Percentiles rank a stretch among this genome's conserved stretches.
These are phyloP conservation scores for Tetragnatha versicolor DNA, from an alignment of 1,140 invertebrate species.

Conservation along the genomic window DNA sequence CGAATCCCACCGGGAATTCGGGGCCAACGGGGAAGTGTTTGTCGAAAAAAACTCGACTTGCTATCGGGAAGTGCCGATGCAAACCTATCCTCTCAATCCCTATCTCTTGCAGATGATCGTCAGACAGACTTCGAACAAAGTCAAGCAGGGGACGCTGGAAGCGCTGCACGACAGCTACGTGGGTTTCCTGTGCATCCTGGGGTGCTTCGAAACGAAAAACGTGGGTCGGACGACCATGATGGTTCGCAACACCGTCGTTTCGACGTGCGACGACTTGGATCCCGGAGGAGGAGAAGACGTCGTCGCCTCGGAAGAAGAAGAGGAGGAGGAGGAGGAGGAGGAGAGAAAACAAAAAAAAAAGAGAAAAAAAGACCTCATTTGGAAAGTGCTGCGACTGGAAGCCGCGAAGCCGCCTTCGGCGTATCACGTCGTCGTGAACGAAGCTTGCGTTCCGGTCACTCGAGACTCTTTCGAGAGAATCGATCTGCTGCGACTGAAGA, in stretches of 20 bases:
- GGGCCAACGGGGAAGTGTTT: conserved; percentile 2
- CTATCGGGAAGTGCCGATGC: conserved; percentile 6
- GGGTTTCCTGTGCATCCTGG: conserved; percentile 4
- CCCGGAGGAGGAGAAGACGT: background rate
- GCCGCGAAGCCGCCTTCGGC: background rate
- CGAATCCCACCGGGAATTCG: conserved; percentile 6
- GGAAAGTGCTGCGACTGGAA: background rate
- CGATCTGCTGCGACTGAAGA: background rate
- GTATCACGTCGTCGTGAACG: background rate
- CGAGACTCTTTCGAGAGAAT: background rate
- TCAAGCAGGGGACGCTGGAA: background rate
- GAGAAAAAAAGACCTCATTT: no score
- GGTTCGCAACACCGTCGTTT: background rate
- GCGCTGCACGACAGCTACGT: background rate
- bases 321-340: no score
- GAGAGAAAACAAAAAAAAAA: no score
- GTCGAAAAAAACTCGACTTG: background rate
- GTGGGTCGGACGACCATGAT: background rate
- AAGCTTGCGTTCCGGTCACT: conserved; percentile 6
- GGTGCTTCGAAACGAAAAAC: conserved; percentile 24
- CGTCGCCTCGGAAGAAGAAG: background rate
- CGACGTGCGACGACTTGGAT: background rate
- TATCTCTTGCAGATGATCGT: background rate
- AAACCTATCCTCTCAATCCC: conserved; percentile 6
- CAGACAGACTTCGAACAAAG: conserved; percentile 4